A percentile compares a stretch with the other conserved stretches of the same genome.
Evolutionary conservation across 2,888 invertebrate species (phyloP).

Genomic region (Dolichomitus sp.): DNA sequence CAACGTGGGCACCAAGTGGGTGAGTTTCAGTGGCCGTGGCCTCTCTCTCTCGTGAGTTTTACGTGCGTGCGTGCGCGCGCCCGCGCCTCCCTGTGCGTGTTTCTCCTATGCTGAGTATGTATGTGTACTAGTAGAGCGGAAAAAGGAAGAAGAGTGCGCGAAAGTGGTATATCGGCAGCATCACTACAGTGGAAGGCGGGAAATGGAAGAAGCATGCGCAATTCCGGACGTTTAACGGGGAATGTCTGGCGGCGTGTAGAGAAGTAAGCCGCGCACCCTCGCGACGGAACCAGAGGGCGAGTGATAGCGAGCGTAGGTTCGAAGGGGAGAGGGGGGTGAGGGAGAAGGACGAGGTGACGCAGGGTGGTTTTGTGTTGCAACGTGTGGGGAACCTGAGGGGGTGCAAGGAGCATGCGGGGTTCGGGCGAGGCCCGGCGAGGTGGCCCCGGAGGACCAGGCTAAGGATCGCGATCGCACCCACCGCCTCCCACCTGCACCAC

Average conservation of each 20-base stretch:
- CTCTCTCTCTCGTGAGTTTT: conserved; percentile 21
- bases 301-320: conserved; percentile 49
- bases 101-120: neutral
- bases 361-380: conserved; percentile 65
- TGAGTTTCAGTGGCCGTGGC: conserved; percentile 18
- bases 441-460: conserved; percentile 82
- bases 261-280: conserved; percentile 12
- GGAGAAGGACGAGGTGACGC: conserved; percentile 41
- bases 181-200: conserved; percentile 62
- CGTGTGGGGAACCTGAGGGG: conserved; percentile 69
- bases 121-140: conserved; percentile 15
- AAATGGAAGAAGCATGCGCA: conserved; percentile 67
- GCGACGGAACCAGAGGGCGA: conserved; percentile 32
- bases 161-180: conserved; percentile 39
- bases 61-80: conserved; percentile 27
- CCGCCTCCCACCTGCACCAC: conserved; percentile 73
- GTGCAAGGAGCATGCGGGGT: conserved; percentile 80
- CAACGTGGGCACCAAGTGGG: conserved; percentile 23
- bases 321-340: conserved; percentile 30
- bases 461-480: conserved; percentile 70
- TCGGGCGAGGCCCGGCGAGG: conserved; percentile 81
- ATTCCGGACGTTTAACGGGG: conserved; percentile 61
- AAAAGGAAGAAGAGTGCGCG: conserved; percentile 30
- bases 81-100: conserved; percentile 7
- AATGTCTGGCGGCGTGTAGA: conserved; percentile 48